A percentile compares a stretch with the other conserved stretches of the same genome.
Conservation (phyloP, 2,888 invertebrate genomes). For the Oligia strigilis region DNA sequence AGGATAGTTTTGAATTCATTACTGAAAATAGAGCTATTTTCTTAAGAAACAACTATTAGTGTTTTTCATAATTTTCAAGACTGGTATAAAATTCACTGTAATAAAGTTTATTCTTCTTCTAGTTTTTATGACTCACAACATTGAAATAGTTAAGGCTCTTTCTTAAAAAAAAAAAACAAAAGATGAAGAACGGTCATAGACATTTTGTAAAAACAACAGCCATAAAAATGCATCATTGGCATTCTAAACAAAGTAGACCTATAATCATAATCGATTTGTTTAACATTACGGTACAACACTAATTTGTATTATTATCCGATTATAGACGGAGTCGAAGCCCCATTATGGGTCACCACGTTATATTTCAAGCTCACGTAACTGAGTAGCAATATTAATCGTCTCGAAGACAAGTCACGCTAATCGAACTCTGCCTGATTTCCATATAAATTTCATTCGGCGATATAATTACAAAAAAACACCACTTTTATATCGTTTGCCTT, state of each 20-base stretch:
- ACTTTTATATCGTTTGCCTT: constrained; percentile 68
- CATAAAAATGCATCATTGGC: constrained; percentile 39
- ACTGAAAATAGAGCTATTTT: constrained; percentile 3
- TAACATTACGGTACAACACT: constrained; percentile 31
- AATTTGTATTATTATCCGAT: constrained; percentile 53
- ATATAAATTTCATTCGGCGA: constrained; percentile 74
- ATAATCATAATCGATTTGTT: constrained; percentile 37
- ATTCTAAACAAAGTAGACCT: constrained; percentile 33
- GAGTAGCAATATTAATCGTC: constrained; percentile 78
- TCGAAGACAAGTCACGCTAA: constrained; percentile 73
- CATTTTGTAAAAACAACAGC: constrained; percentile 1
- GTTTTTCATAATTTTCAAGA: constrained; percentile 6
- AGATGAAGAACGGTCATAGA: neutral
- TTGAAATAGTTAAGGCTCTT: constrained; percentile 22
- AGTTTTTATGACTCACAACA: constrained; percentile 38
- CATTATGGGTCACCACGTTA: constrained; percentile 43
- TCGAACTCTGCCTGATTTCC: constrained; percentile 77
- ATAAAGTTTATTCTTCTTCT: constrained; percentile 26
- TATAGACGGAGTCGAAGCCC: constrained; percentile 38
- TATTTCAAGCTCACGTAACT: constrained; percentile 76
- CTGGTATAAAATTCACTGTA: constrained; percentile 15
- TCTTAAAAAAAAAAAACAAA: constrained; percentile 20
- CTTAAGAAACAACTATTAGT: neutral
- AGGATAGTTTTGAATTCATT: constrained; percentile 16
- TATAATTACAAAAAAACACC: constrained; percentile 68